Base-by-base conservation (phyloP, 2,113 vertebrate genomes). In the Suricata suricatta region DNA sequence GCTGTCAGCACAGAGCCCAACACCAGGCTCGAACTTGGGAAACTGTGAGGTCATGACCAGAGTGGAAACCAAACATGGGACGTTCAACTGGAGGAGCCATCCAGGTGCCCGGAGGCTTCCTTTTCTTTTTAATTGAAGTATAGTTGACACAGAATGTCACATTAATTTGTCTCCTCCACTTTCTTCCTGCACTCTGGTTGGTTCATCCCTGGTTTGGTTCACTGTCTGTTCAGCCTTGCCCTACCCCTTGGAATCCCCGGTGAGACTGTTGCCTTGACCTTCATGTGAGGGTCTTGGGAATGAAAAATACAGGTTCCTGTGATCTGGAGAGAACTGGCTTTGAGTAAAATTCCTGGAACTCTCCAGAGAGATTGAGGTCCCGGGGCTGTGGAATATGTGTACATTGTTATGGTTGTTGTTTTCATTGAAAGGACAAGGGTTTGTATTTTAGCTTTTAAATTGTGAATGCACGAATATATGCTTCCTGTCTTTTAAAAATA, bases 391-490 rank as follows among this genome's bases (percentile, higher is more conserved):
- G 38, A 52, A 29, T 21, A 66, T 60, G 19, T 25, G 19, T 27
- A 3, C 3, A 38, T 41, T 77, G 15, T 8, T 44, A 12, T 27
- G 44, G 14, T 35, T 74, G 44, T 33, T 41, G 10, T 88, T 90
- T 94, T 54, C 29, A 31, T 38, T 93, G n/a, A 79, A 77, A 69
- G 27, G 79, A 71, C 2, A 66, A 6, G 14, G 15, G 23, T 47
- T 90, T 91, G 5, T 9, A 14, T 82, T 96, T 96, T 83, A 47
- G 64, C 69, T 84, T 74, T 93, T 41, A 33, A 90, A 72, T 95
- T 74, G 23, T 29, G 2, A 79, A 29, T 74, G 50, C 4, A 29
- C 85, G 57, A 41, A 93, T n/a, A 63, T n/a, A 38, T 33, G 72
- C 10, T 87, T 84, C 41, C 3, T 31, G 81, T 12, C 76, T 76